phyloP scores from a whole-genome alignment of 2,888 invertebrate species.

The Monoplex corrugatus region DNA sequence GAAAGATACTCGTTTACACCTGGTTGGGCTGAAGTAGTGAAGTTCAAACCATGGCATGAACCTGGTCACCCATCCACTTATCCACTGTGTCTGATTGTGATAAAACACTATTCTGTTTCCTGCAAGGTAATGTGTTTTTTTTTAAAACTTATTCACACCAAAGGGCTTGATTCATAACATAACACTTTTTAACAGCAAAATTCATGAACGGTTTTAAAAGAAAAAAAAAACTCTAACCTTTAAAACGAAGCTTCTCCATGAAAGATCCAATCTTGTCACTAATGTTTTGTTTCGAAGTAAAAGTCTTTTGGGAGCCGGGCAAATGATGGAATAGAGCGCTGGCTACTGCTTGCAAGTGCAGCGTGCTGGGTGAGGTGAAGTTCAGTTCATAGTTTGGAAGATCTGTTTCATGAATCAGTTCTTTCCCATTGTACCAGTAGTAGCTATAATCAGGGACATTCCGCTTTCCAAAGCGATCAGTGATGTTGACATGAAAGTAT shows the following conservation, averaged over 20 bases:
- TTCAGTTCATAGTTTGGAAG: neutral
- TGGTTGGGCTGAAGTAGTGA: neutral
- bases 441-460: constrained; percentile 42
- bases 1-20: neutral
- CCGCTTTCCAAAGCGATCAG: constrained; percentile 57
- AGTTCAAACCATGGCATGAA: neutral
- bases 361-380: neutral
- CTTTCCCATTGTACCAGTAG: constrained; percentile 52
- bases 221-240: constrained; percentile 47
- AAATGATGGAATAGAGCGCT: neutral
- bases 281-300: neutral
- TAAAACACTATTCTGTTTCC: no score
- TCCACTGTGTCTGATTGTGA: no score
- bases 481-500: constrained; percentile 54
- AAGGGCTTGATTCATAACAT: no score
- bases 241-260: constrained; percentile 45
- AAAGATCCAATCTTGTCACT: constrained; percentile 45
- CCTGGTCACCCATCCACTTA: neutral
- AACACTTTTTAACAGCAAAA: neutral
- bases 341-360: neutral
- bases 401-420: constrained; percentile 15
- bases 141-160: no score
- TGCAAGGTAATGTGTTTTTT: no score
- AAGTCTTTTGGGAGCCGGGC: neutral
- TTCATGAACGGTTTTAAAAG: neutral